A percentile compares a stretch with the other conserved stretches of the same genome.
Conservation (phyloP, 2,113 vertebrate genomes). For the Gobius niger region DNA sequence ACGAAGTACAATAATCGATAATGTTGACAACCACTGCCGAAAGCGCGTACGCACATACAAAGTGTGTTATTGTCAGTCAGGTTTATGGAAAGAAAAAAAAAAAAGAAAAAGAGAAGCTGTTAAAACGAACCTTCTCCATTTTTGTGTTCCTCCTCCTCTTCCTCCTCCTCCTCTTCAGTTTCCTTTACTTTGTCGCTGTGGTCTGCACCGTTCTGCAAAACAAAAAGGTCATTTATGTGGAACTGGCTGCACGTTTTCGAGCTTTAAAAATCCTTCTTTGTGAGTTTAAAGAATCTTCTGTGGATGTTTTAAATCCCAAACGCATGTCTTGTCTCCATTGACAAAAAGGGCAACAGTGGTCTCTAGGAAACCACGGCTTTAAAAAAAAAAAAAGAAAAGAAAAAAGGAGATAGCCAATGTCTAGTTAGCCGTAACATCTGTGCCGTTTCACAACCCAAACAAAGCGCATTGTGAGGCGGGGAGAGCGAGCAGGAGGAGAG, state of each 20-base stretch:
- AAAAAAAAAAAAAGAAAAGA: slow-evolving; percentile 39
- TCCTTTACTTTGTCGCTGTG: slow-evolving; percentile 73
- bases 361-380: slow-evolving; percentile 32
- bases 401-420: slow-evolving; percentile 22
- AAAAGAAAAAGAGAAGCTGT: too few relatives aligned
- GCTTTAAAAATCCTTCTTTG: not conserved
- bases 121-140: slow-evolving; percentile 62
- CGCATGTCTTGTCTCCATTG: slow-evolving; percentile 28
- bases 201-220: slow-evolving; percentile 74
- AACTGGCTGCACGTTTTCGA: not conserved
- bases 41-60: too few relatives aligned
- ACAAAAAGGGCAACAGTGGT: slow-evolving; percentile 47
- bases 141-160: slow-evolving; percentile 68
- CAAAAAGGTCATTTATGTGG: not conserved
- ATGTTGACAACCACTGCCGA: too few relatives aligned
- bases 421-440: slow-evolving; percentile 67
- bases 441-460: slow-evolving; percentile 76
- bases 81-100: too few relatives aligned
- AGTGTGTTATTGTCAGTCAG: not conserved
- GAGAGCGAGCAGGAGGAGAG: not conserved
- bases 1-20: not conserved
- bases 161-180: slow-evolving; percentile 58
- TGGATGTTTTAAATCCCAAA: slow-evolving; percentile 24
- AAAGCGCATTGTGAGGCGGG: slow-evolving; percentile 61
- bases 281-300: slow-evolving; percentile 19